phyloP scores from a whole-genome alignment of 2,113 vertebrate species.

The Malurus melanocephalus region DNA sequence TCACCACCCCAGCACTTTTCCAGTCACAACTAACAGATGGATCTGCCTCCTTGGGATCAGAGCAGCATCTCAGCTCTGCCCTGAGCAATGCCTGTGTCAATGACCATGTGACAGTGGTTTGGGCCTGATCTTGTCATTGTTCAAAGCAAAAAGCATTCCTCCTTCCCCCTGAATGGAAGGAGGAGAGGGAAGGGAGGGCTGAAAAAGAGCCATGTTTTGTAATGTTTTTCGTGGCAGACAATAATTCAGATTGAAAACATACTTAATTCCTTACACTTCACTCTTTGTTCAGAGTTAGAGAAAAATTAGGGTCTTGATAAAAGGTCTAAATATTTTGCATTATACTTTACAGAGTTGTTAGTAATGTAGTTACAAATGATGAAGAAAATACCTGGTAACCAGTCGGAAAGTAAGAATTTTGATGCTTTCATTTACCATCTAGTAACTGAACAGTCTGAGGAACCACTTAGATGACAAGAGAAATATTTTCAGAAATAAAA shows the following conservation, averaged over 20 bases:
- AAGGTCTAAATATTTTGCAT: background rate
- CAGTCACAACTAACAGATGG: background rate
- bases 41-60: background rate
- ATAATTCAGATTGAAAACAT: background rate
- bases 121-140: background rate
- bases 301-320: background rate
- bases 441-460: background rate
- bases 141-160: background rate
- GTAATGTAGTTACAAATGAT: background rate
- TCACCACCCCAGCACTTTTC: background rate
- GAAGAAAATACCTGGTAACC: background rate
- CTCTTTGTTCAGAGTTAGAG: background rate
- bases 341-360: background rate
- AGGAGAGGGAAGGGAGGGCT: background rate
- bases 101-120: background rate
- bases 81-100: fast-evolving
- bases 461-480: background rate
- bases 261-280: background rate
- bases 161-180: background rate
- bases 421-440: background rate
- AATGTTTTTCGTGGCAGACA: background rate
- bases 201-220: background rate
- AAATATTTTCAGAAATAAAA: background rate
- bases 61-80: fast-evolving
- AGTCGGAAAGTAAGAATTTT: background rate